These are phyloP conservation scores for Pseudoips prasinana DNA, from an alignment of 2,888 invertebrate species.

Conservation along the genomic window DNA sequence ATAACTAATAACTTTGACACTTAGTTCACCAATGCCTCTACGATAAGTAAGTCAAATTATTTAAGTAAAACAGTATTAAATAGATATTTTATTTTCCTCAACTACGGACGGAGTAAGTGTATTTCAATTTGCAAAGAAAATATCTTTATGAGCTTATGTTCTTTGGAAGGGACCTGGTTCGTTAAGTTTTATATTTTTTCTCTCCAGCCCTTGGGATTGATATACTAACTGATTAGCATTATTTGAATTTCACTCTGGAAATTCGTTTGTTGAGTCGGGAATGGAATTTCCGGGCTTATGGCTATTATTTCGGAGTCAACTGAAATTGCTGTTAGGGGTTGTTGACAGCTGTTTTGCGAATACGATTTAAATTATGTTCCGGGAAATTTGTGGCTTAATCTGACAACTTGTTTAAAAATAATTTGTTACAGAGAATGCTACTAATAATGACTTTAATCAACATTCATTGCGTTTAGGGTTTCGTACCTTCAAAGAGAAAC, in stretches of 20 bases:
- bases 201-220: constrained; percentile 6
- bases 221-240: constrained; percentile 23
- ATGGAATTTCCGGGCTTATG: neutral
- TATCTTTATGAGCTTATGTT: constrained; percentile 23
- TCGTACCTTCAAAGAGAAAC: too few species aligned
- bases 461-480: too few species aligned
- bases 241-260: constrained; percentile 9
- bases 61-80: constrained; percentile 6
- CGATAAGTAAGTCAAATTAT: too few species aligned
- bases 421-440: too few species aligned
- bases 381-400: too few species aligned
- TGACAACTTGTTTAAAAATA: too few species aligned
- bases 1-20: too few species aligned
- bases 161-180: constrained; percentile 15
- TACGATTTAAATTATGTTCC: too few species aligned
- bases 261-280: neutral
- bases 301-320: neutral
- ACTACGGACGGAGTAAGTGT: constrained; percentile 1
- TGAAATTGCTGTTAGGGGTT: neutral
- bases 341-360: too few species aligned
- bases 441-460: too few species aligned
- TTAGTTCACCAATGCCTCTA: too few species aligned
- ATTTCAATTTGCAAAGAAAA: constrained; percentile 26
- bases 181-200: constrained; percentile 24
- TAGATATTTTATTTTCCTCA: constrained; percentile 1